Evolutionary conservation across 1,140 invertebrate species (phyloP).

Genomic region (Drosophila nikananu): DNA sequence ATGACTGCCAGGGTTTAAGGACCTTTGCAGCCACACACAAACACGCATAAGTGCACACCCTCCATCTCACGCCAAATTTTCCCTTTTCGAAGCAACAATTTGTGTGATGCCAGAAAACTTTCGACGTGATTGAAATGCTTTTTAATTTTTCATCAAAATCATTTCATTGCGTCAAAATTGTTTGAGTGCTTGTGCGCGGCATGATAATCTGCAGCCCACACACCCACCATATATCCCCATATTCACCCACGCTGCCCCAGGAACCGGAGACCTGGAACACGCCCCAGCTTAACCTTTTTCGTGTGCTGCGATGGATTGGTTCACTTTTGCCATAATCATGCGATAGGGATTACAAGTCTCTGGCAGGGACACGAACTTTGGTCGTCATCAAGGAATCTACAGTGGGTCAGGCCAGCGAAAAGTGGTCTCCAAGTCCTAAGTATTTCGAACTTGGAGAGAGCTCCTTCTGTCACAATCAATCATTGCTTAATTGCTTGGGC

Average conservation of each 20-base stretch:
- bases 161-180: slow-evolving; percentile 57
- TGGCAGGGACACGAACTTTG: slow-evolving; percentile 35
- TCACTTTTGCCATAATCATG: slow-evolving; percentile 55
- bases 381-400: slow-evolving; percentile 9
- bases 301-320: slow-evolving; percentile 47
- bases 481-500: slow-evolving; percentile 6
- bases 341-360: slow-evolving; percentile 45
- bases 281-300: slow-evolving; percentile 44
- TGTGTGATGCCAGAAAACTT: slow-evolving; percentile 66
- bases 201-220: slow-evolving; percentile 9
- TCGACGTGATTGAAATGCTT: slow-evolving; percentile 78
- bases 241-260: not conserved
- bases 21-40: slow-evolving; percentile 11
- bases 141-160: slow-evolving; percentile 69
- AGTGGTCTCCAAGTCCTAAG: not conserved
- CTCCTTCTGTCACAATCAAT: slow-evolving; percentile 4
- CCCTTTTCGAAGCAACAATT: slow-evolving; percentile 44
- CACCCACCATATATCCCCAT: not conserved
- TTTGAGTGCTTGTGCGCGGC: slow-evolving; percentile 30
- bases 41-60: slow-evolving; percentile 2
- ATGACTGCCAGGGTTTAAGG: slow-evolving; percentile 32
- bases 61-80: slow-evolving; percentile 4
- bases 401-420: slow-evolving; percentile 11
- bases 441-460: not conserved
- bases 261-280: slow-evolving; percentile 20